A percentile compares a stretch with the other conserved stretches of the same genome.
These are phyloP conservation scores for Galemys pyrenaicus DNA, from an alignment of 2,113 vertebrate genomes.

Conservation along the genomic window DNA sequence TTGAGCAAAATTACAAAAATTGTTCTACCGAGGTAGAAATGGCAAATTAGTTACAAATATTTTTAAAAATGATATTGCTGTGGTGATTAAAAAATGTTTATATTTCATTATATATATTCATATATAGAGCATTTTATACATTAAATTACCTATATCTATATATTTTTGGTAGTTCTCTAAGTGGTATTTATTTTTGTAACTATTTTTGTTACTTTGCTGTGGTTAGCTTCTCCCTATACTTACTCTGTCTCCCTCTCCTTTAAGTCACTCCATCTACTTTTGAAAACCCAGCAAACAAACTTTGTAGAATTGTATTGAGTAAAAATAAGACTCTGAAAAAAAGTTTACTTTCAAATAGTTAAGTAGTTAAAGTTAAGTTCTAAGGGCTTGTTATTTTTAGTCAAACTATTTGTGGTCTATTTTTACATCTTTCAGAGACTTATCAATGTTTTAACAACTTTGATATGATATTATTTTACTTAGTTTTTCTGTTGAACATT, in stretches of 20 bases:
- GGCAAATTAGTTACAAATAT: neutral
- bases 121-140: neutral
- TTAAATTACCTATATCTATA: neutral
- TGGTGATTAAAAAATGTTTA: neutral
- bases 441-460: neutral
- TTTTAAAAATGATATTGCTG: neutral
- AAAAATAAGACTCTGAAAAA: neutral
- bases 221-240: neutral
- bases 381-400: conserved; percentile 9
- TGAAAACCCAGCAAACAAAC: neutral
- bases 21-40: neutral
- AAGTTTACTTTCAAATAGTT: neutral
- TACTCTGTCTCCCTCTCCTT: neutral
- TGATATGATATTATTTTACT: neutral
- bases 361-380: no score
- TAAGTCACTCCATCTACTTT: neutral
- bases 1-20: neutral
- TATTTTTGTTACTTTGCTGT: neutral
- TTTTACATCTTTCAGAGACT: neutral
- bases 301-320: neutral
- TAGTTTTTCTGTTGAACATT: neutral
- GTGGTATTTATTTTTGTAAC: neutral
- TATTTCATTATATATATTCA: neutral
- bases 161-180: neutral
- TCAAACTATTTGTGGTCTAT: neutral